Conservation (phyloP, 1,140 invertebrate genomes). For the Coboldia fuscipes region DNA sequence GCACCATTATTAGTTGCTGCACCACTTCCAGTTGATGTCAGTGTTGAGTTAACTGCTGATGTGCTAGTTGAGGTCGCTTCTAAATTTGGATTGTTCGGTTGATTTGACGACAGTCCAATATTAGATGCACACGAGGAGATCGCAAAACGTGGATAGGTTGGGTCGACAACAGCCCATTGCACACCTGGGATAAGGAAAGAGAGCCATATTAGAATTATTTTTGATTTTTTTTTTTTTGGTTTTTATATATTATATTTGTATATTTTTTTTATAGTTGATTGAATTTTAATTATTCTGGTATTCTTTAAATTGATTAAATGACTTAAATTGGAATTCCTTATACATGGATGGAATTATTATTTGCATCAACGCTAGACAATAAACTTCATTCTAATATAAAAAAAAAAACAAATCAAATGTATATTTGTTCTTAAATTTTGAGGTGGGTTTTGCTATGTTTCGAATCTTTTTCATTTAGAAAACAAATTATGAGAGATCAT, state of each 20-base stretch:
- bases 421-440: no score
- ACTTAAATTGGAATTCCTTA: no score
- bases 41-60: slow-evolving; percentile 4
- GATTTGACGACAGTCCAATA: slow-evolving; percentile 25
- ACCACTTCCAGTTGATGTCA: slow-evolving; percentile 1
- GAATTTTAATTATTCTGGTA: background rate
- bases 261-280: background rate
- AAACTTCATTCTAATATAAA: slow-evolving; percentile 1
- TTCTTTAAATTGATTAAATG: background rate
- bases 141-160: slow-evolving; percentile 38
- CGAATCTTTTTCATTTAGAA: no score
- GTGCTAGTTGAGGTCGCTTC: slow-evolving; percentile 14
- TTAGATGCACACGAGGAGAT: slow-evolving; percentile 32
- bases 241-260: background rate
- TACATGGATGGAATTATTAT: no score
- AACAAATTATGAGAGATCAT: no score
- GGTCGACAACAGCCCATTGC: slow-evolving; percentile 46
- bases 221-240: no score
- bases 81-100: slow-evolving; percentile 22
- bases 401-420: slow-evolving; percentile 1
- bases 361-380: no score
- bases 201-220: slow-evolving; percentile 3
- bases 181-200: slow-evolving; percentile 32
- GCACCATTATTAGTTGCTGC: slow-evolving; percentile 8
- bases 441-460: no score